These are phyloP conservation scores for Philopotamus ludificatus DNA, from an alignment of 1,140 invertebrate species.

Conservation along the genomic window DNA sequence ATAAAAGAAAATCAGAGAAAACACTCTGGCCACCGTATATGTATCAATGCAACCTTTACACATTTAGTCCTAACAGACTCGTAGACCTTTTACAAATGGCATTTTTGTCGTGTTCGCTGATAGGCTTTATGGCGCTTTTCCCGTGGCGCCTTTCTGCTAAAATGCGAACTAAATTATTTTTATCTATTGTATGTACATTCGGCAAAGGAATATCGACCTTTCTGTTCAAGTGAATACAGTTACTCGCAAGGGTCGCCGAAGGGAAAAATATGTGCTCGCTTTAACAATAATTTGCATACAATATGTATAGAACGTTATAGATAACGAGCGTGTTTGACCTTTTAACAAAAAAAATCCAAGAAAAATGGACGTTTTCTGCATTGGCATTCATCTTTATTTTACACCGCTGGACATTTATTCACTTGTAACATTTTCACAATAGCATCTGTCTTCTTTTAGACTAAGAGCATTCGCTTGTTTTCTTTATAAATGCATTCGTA, in stretches of 20 bases:
- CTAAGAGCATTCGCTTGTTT: too few species aligned
- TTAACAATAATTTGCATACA: too few species aligned
- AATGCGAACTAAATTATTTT: conserved; percentile 17
- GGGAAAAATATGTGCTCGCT: too few species aligned
- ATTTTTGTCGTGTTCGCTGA: conserved; percentile 14
- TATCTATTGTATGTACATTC: conserved; percentile 9
- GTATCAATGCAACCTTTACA: neutral
- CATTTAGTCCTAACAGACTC: conserved; percentile 1
- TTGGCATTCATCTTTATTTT: too few species aligned
- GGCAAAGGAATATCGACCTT: conserved; percentile 21
- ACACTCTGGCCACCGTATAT: neutral
- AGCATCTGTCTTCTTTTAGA: too few species aligned
- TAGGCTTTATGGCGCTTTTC: conserved; percentile 16
- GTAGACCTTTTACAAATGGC: conserved; percentile 19
- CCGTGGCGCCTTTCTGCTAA: conserved; percentile 11
- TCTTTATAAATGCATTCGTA: too few species aligned
- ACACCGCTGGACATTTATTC: too few species aligned
- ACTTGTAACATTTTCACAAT: too few species aligned
- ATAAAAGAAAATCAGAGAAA: neutral
- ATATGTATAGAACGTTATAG: too few species aligned
- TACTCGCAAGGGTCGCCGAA: conserved; percentile 5
- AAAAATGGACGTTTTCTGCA: too few species aligned
- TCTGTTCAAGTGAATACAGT: conserved; percentile 2
- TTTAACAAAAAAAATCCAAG: too few species aligned
- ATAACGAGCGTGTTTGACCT: too few species aligned